These are phyloP conservation scores for Acanthosoma haemorrhoidale DNA, from an alignment of 2,888 invertebrate genomes.

Conservation along the genomic window DNA sequence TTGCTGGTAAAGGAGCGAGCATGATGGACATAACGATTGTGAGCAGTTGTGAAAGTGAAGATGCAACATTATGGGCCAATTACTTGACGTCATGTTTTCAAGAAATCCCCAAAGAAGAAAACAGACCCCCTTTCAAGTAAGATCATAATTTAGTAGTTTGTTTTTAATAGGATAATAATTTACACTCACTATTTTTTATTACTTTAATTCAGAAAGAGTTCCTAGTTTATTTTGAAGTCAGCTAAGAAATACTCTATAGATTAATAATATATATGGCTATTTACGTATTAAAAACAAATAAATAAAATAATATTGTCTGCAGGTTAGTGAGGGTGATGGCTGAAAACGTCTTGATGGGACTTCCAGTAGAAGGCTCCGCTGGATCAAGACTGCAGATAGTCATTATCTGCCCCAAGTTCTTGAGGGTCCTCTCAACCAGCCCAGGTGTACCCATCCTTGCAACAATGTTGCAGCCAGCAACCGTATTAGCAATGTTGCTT, in stretches of 20 bases:
- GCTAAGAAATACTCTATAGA: too few species aligned
- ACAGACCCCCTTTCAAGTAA: slow-evolving; percentile 74
- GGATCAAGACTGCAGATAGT: slow-evolving; percentile 69
- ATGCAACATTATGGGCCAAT: slow-evolving; percentile 73
- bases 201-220: too few species aligned
- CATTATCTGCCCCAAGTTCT: slow-evolving; percentile 69
- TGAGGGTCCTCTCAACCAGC: slow-evolving; percentile 49
- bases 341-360: slow-evolving; percentile 55
- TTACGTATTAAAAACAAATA: background rate
- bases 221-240: too few species aligned
- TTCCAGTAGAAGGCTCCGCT: slow-evolving; percentile 59
- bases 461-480: slow-evolving; percentile 60
- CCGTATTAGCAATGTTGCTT: slow-evolving; percentile 72
- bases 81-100: slow-evolving; percentile 78
- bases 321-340: slow-evolving; percentile 70
- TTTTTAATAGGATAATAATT: background rate
- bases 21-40: slow-evolving; percentile 80
- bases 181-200: background rate
- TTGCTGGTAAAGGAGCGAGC: slow-evolving; percentile 45
- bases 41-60: slow-evolving; percentile 70
- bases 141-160: slow-evolving; percentile 37
- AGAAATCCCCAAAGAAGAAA: slow-evolving; percentile 75
- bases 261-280: too few species aligned
- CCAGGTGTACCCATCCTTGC: slow-evolving; percentile 54
- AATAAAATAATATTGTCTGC: slow-evolving; percentile 36